Evolutionary conservation across 2,888 invertebrate genomes (phyloP).

Genomic region (Leptinotarsa juncta): DNA sequence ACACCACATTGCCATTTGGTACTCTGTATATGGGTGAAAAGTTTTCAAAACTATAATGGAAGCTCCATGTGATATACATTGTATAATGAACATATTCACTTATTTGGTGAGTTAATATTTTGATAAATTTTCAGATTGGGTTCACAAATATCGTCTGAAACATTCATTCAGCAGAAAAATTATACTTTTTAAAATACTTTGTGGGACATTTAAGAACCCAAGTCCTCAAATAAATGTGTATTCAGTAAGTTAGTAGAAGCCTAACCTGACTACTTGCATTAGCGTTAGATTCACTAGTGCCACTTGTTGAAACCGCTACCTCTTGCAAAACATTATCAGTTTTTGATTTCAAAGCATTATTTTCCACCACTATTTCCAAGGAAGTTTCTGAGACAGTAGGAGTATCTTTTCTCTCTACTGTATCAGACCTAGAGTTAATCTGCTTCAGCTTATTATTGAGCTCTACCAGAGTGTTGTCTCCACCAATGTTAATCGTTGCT

Average conservation of each 20-base stretch:
- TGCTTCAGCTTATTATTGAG: slow-evolving; percentile 73
- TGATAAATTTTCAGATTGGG: not conserved
- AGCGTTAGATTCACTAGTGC: slow-evolving; percentile 29
- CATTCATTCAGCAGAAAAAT: too few relatives aligned
- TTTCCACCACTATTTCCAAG: slow-evolving; percentile 29
- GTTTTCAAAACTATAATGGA: too few relatives aligned
- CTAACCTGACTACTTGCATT: slow-evolving; percentile 40
- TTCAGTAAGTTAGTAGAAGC: slow-evolving; percentile 34
- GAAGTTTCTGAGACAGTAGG: slow-evolving; percentile 31
- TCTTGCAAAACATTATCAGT: slow-evolving; percentile 29
- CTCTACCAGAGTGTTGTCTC: slow-evolving; percentile 67
- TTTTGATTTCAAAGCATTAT: slow-evolving; percentile 20
- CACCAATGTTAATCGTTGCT: slow-evolving; percentile 24
- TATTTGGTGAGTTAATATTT: too few relatives aligned
- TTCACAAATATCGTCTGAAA: not conserved
- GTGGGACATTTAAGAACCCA: not conserved
- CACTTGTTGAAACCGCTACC: slow-evolving; percentile 23
- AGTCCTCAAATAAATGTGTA: not conserved
- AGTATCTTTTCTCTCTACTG: slow-evolving; percentile 41
- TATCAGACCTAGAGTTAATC: slow-evolving; percentile 68
- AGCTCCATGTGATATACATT: too few relatives aligned
- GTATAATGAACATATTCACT: too few relatives aligned
- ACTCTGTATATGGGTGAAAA: too few relatives aligned
- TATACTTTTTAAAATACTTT: not conserved
- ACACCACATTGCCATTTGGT: too few relatives aligned